Evolutionary conservation across 1,140 invertebrate genomes (phyloP).

Genomic region (Araneus ventricosus): DNA sequence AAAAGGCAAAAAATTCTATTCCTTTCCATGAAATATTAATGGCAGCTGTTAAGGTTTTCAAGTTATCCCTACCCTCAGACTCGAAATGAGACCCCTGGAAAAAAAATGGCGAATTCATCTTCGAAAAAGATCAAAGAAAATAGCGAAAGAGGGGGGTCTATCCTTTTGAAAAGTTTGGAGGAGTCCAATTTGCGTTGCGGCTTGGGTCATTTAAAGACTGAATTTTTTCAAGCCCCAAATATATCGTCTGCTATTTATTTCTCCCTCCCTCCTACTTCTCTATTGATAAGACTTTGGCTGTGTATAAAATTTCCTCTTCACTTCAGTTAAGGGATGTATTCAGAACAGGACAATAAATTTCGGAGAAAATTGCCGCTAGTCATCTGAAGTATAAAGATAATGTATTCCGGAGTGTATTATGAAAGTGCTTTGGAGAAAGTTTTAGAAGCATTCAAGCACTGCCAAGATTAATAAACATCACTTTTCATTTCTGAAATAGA

Average conservation of each 20-base stretch:
- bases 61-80: not conserved
- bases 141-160: not conserved
- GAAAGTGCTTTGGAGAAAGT: not conserved
- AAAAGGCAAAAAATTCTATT: not conserved
- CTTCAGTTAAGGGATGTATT: not conserved
- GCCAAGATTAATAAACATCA: not conserved
- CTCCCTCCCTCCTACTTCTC: not conserved
- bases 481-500: not conserved
- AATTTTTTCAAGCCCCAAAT: slow-evolving; percentile 22
- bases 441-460: not conserved
- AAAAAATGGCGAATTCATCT: slow-evolving; percentile 26
- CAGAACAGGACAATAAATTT: slow-evolving; percentile 2
- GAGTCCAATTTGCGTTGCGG: slow-evolving; percentile 52
- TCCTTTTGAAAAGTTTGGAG: slow-evolving; percentile 33
- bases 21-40: slow-evolving; percentile 51
- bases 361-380: not conserved
- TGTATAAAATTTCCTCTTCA: slow-evolving; percentile 4
- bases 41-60: slow-evolving; percentile 42
- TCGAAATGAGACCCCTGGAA: slow-evolving; percentile 17
- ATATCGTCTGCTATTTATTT: slow-evolving; percentile 38
- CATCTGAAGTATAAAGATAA: slow-evolving; percentile 2
- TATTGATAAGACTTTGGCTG: slow-evolving; percentile 7
- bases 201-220: slow-evolving; percentile 27
- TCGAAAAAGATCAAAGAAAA: slow-evolving; percentile 46
- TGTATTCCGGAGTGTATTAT: not conserved